Percentiles rank a stretch among this genome's conserved stretches.
Evolutionary conservation across 2,888 invertebrate species (phyloP).

Genomic region (Arge pagana): DNA sequence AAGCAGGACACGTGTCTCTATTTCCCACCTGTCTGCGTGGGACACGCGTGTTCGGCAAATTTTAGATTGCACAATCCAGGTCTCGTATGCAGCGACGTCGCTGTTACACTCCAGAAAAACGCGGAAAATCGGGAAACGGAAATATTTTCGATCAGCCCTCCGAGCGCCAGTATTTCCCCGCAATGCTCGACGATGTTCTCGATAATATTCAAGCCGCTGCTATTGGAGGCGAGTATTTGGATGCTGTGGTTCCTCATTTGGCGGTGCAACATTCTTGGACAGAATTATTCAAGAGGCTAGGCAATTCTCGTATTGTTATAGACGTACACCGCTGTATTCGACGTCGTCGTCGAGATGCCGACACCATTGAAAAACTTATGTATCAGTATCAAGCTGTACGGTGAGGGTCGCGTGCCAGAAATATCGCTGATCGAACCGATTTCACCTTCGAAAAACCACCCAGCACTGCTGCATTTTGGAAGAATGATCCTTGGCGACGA

Average conservation of each 20-base stretch:
- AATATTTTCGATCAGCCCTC: conserved; percentile 51
- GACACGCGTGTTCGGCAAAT: conserved; percentile 43
- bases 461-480: conserved; percentile 46
- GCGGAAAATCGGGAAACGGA: conserved; percentile 30
- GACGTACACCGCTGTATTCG: conserved; percentile 44
- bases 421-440: conserved; percentile 52
- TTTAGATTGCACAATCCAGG: conserved; percentile 56
- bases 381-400: conserved; percentile 49
- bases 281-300: conserved; percentile 29
- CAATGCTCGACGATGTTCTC: conserved; percentile 48
- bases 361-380: conserved; percentile 29
- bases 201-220: conserved; percentile 55
- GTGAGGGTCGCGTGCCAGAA: conserved; percentile 59
- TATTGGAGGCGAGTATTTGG: conserved; percentile 49
- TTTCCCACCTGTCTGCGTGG: conserved; percentile 55
- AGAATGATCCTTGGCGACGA: conserved; percentile 47
- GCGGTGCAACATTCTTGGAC: conserved; percentile 24
- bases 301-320: conserved; percentile 30
- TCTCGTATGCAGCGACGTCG: conserved; percentile 48
- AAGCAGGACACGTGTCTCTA: conserved; percentile 50
- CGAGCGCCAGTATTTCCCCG: conserved; percentile 47
- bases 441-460: conserved; percentile 32
- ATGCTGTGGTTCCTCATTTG: background rate
- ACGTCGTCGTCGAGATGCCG: conserved; percentile 41
- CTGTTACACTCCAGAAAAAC: conserved; percentile 33